Evolutionary conservation across 2,113 vertebrate species (phyloP), one percentile per base, ranked within the genome.

Genomic region (Todiramphus saurophagus): DNA sequence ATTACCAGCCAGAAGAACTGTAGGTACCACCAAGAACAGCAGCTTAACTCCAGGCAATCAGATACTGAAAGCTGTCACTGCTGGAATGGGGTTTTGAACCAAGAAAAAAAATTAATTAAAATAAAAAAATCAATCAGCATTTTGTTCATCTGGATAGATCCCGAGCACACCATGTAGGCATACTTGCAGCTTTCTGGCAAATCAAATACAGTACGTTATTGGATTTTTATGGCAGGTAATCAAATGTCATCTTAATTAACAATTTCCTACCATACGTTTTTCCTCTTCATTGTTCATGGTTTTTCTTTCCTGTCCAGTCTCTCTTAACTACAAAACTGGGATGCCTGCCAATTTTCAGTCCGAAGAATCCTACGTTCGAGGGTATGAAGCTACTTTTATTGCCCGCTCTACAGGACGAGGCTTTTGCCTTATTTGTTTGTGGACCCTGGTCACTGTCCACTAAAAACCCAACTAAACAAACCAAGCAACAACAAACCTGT

Each of bases 181-280:
- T 5, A 55, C n/a, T 67, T 94, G 53, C 48, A 92, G 53, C 48
- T 35, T 69, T 75, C 81, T 51, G 50, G 55, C 58, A 89, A 94
- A 91, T 79, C 77, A 85, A 62, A 35, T 59, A 37, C 6, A 76
- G 8, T 11, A 59, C 85, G 10, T 25, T 62, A 93, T 41, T 82
- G 66, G 66, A 91, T 66, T 79, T 94, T 95, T 75, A 94, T 73
- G 77, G 66, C 83, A 94, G 86, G 66, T 93, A 93, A 95, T 96
- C 86, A 95, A 92, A 89, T 56, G 58, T 46, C 46, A 66, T 62
- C 73, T 55, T 87, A 91, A 96, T 96, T 92, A 94, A 93, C 69
- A 89, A 89, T 83, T 96, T 95, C 94, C 83, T 91, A 66, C 68
- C 3, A 0, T 23, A 79, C 46, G 87, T 64, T 93, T 84, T 72